These are phyloP conservation scores for Rallus limicola DNA, from an alignment of 2,113 vertebrate genomes.

Conservation along the genomic window DNA sequence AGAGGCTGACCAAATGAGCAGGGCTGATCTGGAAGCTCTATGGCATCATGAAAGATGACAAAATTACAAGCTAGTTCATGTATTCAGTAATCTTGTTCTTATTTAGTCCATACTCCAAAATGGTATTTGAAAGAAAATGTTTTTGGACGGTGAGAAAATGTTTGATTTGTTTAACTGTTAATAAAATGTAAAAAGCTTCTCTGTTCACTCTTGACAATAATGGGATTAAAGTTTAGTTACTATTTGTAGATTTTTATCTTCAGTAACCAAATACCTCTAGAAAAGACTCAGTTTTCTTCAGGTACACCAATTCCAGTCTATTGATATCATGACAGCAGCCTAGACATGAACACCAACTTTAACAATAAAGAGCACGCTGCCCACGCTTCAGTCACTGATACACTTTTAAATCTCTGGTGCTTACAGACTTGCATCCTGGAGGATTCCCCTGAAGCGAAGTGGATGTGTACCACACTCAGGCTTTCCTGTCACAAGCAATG, in stretches of 20 bases:
- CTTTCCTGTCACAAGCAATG: background rate
- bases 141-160: background rate
- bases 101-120: background rate
- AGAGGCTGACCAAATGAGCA: background rate
- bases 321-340: background rate
- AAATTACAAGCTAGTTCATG: background rate
- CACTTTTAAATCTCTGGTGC: background rate
- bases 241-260: background rate
- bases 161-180: background rate
- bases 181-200: background rate
- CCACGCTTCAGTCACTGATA: background rate
- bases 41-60: background rate
- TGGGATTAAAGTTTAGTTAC: background rate
- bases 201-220: background rate
- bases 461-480: background rate
- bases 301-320: background rate
- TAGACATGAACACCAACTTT: background rate
- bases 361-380: background rate
- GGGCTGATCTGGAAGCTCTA: background rate
- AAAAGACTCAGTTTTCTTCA: background rate
- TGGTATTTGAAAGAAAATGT: background rate
- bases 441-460: background rate
- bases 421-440: background rate
- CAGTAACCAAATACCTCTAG: background rate
- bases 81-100: background rate